phyloP scores from a whole-genome alignment of 2,113 vertebrate genomes.

The Grammomys surdaster region DNA sequence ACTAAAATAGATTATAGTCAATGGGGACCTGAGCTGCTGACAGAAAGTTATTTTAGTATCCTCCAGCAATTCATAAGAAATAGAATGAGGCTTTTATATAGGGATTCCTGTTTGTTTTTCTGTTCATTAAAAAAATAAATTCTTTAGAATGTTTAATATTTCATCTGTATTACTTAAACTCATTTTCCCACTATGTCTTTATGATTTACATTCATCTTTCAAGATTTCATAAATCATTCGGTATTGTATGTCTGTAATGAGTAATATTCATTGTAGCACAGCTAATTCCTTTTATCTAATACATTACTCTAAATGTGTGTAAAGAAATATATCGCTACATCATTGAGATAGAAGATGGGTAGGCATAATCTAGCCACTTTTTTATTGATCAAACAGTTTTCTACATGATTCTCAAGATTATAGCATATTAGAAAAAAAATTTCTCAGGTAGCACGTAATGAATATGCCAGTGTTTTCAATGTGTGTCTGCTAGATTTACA shows the following conservation, averaged over 20 bases:
- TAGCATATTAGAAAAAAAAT: not conserved
- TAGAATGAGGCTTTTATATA: slow-evolving; percentile 61
- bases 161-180: slow-evolving; percentile 44
- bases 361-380: slow-evolving; percentile 1
- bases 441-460: not conserved
- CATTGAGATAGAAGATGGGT: not conserved
- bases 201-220: slow-evolving; percentile 43
- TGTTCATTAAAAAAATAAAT: slow-evolving; percentile 47
- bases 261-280: not conserved
- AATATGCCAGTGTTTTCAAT: not conserved
- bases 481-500: not conserved
- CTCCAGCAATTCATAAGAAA: slow-evolving; percentile 70
- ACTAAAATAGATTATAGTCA: slow-evolving; percentile 77
- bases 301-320: slow-evolving; percentile 1
- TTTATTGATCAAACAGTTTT: slow-evolving; percentile 28
- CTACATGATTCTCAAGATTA: slow-evolving; percentile 27
- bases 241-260: slow-evolving; percentile 21
- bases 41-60: slow-evolving; percentile 71
- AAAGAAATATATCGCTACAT: not conserved
- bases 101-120: slow-evolving; percentile 55
- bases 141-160: slow-evolving; percentile 34
- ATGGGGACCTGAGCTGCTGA: slow-evolving; percentile 69
- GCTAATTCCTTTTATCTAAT: slow-evolving; percentile 33
- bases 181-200: slow-evolving; percentile 32
- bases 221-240: slow-evolving; percentile 30